A percentile compares a stretch with the other conserved stretches of the same genome.
Evolutionary conservation across 2,888 invertebrate species (phyloP).

Genomic region (Andrena chrysosceles): DNA sequence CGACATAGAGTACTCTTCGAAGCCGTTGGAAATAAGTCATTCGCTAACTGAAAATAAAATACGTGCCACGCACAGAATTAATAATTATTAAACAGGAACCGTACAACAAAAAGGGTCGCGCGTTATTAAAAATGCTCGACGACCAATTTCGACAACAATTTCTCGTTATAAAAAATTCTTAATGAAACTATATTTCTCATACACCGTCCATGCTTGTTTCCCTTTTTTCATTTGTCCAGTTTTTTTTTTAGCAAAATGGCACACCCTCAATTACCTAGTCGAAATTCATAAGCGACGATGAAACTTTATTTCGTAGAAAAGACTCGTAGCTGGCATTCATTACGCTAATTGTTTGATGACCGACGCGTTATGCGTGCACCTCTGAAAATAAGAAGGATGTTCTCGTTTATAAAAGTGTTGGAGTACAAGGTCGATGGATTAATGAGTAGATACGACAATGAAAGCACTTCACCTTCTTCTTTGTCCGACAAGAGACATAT

Average conservation of each 20-base stretch:
- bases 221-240: not conserved
- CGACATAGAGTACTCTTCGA: not conserved
- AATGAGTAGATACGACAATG: not conserved
- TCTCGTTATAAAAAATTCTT: no score
- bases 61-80: no score
- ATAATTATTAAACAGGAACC: no score
- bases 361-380: not conserved
- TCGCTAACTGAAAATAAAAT: no score
- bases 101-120: no score
- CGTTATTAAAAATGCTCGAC: no score
- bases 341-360: slow-evolving; percentile 14
- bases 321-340: not conserved
- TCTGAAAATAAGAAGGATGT: not conserved
- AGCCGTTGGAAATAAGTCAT: not conserved
- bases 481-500: not conserved
- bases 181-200: no score
- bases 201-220: no score
- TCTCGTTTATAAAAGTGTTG: not conserved
- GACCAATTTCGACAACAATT: no score
- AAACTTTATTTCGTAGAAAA: no score
- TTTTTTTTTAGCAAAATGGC: not conserved
- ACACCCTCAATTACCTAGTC: not conserved
- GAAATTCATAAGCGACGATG: not conserved
- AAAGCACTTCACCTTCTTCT: not conserved
- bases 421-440: not conserved